A percentile compares a stretch with the other conserved stretches of the same genome.
Evolutionary conservation across 2,888 invertebrate genomes (phyloP).

Genomic region (Liodrosophila aerea): DNA sequence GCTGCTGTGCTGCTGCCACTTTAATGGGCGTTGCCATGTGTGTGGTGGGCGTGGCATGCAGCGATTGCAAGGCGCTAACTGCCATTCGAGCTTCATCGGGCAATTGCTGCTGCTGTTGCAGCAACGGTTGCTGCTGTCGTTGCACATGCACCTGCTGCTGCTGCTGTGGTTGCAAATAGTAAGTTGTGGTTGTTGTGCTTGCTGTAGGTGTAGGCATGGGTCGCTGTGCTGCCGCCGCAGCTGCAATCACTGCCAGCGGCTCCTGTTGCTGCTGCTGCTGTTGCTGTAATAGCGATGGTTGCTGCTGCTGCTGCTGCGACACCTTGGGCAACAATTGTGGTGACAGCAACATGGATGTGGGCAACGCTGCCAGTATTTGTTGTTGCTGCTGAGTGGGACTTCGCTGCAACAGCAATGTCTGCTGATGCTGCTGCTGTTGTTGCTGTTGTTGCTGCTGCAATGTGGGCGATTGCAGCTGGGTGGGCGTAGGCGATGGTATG

Average conservation of each 20-base stretch:
- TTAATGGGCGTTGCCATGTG: slow-evolving; percentile 40
- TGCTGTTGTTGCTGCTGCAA: slow-evolving; percentile 51
- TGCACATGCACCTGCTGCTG: slow-evolving; percentile 18
- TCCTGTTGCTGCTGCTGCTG: slow-evolving; percentile 45
- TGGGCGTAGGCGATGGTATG: slow-evolving; percentile 80
- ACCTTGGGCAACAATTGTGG: slow-evolving; percentile 60
- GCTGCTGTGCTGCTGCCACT: slow-evolving; percentile 28
- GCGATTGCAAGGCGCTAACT: slow-evolving; percentile 61
- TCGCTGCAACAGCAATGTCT: slow-evolving; percentile 30
- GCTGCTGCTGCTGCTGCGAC: slow-evolving; percentile 40
- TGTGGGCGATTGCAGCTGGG: slow-evolving; percentile 80
- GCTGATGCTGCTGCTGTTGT: slow-evolving; percentile 45
- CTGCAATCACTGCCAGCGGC: slow-evolving; percentile 53
- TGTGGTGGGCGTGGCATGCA: slow-evolving; percentile 55
- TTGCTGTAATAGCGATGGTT: slow-evolving; percentile 38
- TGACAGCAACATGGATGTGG: slow-evolving; percentile 69
- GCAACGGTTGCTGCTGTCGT: slow-evolving; percentile 24
- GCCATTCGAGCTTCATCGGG: slow-evolving; percentile 64
- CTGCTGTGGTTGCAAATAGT: slow-evolving; percentile 33
- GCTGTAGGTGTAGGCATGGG: slow-evolving; percentile 38
- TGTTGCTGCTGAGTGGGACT: slow-evolving; percentile 45
- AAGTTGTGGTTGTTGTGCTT: slow-evolving; percentile 15
- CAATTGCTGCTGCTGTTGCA: slow-evolving; percentile 41
- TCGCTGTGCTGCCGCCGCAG: slow-evolving; percentile 51
- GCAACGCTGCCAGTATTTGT: slow-evolving; percentile 65